Evolutionary conservation across 2,888 invertebrate species (phyloP).

Genomic region (Halictus ligatus): DNA sequence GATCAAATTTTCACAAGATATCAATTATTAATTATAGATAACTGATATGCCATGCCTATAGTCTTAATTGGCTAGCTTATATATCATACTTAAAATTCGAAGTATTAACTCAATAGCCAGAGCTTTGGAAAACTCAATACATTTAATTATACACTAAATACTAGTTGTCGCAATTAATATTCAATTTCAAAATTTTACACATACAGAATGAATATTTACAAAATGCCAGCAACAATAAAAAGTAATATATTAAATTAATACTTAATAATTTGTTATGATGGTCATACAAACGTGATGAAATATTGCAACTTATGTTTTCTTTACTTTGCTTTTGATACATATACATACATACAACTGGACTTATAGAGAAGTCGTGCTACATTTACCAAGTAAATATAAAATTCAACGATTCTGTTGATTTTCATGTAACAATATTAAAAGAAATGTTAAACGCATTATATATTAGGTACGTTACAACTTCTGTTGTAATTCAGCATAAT

Average conservation of each 20-base stretch:
- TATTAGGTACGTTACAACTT: neutral
- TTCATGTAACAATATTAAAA: constrained; percentile 10
- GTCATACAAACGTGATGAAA: constrained; percentile 47
- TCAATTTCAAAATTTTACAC: constrained; percentile 60
- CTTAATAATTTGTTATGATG: constrained; percentile 46
- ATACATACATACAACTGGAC: constrained; percentile 51
- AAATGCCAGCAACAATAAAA: constrained; percentile 67
- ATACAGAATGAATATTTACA: constrained; percentile 74
- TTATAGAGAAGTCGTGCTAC: constrained; percentile 68
- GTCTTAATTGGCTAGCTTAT: constrained; percentile 56
- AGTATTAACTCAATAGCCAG: constrained; percentile 41
- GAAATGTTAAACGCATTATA: neutral
- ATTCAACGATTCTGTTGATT: constrained; percentile 33
- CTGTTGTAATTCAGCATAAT: neutral
- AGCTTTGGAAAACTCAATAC: constrained; percentile 64
- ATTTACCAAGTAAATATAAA: constrained; percentile 46
- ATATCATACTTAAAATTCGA: constrained; percentile 59
- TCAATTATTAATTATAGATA: constrained; percentile 46
- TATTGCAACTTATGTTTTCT: constrained; percentile 37
- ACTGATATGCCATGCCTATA: constrained; percentile 62
- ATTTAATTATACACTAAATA: constrained; percentile 62
- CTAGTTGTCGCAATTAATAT: constrained; percentile 59
- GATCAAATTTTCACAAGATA: constrained; percentile 55
- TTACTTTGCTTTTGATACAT: constrained; percentile 57
- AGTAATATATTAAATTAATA: constrained; percentile 63